Conservation (phyloP, 2,888 invertebrate genomes). For the Caenorhabditis sp. region DNA sequence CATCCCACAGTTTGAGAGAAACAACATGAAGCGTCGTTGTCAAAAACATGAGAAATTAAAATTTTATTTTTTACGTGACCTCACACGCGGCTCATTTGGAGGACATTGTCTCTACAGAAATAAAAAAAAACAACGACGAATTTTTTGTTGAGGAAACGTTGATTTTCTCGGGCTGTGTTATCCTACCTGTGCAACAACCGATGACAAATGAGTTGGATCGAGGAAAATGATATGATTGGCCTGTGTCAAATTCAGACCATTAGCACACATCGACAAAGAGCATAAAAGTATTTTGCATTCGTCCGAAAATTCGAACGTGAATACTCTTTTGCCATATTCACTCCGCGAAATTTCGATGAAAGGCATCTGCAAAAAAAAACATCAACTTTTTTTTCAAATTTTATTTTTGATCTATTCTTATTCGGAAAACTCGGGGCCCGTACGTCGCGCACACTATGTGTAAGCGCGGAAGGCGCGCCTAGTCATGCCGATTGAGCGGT, state of each 20-base stretch:
- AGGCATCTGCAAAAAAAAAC: conserved; percentile 1
- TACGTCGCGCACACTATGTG: no score
- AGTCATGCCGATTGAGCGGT: no score
- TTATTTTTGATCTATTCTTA: not conserved
- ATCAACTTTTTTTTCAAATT: no score
- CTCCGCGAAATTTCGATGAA: not conserved
- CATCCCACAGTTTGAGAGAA: not conserved
- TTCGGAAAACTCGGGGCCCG: conserved; percentile 10
- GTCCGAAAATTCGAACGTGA: not conserved
- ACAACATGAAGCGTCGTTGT: no score
- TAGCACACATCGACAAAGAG: conserved; percentile 79
- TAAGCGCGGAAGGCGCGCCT: no score
- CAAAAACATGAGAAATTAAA: no score
- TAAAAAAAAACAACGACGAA: no score
- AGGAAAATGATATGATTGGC: conserved; percentile 82
- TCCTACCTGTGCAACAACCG: conserved; percentile 77
- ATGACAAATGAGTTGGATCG: conserved; percentile 80
- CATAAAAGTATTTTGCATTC: conserved; percentile 75
- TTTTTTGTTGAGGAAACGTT: not conserved
- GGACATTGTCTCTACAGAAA: no score
- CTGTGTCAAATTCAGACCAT: conserved; percentile 82
- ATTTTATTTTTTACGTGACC: not conserved
- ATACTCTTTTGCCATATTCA: not conserved
- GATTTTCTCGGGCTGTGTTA: conserved; percentile 26
- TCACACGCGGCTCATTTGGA: no score